A percentile compares a stretch with the other conserved stretches of the same genome.
phyloP scores from a whole-genome alignment of 2,113 vertebrate genomes.

The Todiramphus saurophagus region DNA sequence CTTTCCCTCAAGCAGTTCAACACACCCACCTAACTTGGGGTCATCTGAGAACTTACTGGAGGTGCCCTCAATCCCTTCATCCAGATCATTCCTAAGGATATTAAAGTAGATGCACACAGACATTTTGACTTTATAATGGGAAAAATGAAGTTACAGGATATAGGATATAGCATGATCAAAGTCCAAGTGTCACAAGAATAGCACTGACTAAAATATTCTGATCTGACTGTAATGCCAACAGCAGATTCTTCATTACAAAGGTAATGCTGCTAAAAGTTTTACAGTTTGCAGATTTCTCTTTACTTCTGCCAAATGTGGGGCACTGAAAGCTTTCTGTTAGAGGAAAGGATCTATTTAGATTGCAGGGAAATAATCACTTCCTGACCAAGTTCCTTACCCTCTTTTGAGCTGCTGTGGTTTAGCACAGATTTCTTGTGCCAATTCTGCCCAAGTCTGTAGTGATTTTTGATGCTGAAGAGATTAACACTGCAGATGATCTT shows the following conservation, averaged over 20 bases:
- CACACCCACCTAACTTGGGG: too few species aligned
- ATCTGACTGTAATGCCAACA: background rate
- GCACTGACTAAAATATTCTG: background rate
- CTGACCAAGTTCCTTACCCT: background rate
- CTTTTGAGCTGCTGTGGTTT: background rate
- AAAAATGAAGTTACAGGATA: background rate
- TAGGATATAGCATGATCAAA: background rate
- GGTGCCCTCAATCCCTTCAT: background rate
- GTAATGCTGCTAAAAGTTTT: background rate
- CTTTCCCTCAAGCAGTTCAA: too few species aligned
- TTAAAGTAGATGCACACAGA: background rate
- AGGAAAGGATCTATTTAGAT: background rate
- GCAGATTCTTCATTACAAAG: background rate
- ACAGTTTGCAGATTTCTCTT: background rate
- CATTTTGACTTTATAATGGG: background rate
- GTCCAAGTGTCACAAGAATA: constrained; percentile 3
- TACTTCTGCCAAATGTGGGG: background rate
- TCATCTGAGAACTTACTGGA: background rate
- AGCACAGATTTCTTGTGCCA: background rate
- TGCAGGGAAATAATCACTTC: background rate
- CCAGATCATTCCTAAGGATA: background rate
- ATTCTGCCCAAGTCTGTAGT: background rate
- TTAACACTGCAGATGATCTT: constrained; percentile 19
- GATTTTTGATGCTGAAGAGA: constrained; percentile 49
- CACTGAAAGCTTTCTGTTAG: background rate